Percentiles rank a stretch among this genome's conserved stretches.
Evolutionary conservation across 2,797 vertebrate species (phyloP).

Genomic region (Adelosebastes latens): DNA sequence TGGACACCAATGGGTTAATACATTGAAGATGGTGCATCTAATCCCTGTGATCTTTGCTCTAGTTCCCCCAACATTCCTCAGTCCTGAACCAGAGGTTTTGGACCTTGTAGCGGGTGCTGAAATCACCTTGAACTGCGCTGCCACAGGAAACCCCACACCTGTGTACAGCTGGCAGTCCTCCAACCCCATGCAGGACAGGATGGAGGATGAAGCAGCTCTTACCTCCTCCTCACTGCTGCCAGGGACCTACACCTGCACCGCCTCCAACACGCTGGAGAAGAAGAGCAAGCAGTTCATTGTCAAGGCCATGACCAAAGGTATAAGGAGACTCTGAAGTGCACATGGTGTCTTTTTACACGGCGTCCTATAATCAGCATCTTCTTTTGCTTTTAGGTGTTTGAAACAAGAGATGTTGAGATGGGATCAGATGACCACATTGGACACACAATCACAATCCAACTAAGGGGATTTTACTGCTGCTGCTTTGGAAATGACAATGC

Average conservation of each 20-base stretch:
- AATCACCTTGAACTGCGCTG: slow-evolving; percentile 76
- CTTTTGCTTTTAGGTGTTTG: slow-evolving; percentile 65
- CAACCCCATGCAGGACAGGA: slow-evolving; percentile 48
- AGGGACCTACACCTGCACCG: slow-evolving; percentile 80
- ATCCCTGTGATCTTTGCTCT: slow-evolving; percentile 1
- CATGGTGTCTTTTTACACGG: background rate
- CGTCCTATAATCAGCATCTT: slow-evolving; percentile 21
- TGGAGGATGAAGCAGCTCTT: slow-evolving; percentile 61
- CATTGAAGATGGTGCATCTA: background rate
- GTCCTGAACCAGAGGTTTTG: slow-evolving; percentile 69
- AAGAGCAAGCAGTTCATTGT: slow-evolving; percentile 79
- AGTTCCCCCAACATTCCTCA: slow-evolving; percentile 77
- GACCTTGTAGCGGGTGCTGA: slow-evolving; percentile 61
- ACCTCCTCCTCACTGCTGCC: slow-evolving; percentile 67
- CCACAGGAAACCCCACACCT: slow-evolving; percentile 76
- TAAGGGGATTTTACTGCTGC: slow-evolving; percentile 30
- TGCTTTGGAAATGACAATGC: slow-evolving; percentile 34
- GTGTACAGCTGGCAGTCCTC: slow-evolving; percentile 78
- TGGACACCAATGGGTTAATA: background rate
- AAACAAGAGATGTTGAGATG: slow-evolving; percentile 26
- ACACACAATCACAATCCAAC: slow-evolving; percentile 29
- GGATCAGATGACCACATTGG: slow-evolving; percentile 25
- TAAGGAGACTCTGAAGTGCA: background rate
- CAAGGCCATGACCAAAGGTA: slow-evolving; percentile 74
- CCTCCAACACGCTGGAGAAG: slow-evolving; percentile 75